Evolutionary conservation across 1,140 invertebrate genomes (phyloP), one percentile per base, ranked within the genome.

Genomic region (Zaprionus inermis): DNA sequence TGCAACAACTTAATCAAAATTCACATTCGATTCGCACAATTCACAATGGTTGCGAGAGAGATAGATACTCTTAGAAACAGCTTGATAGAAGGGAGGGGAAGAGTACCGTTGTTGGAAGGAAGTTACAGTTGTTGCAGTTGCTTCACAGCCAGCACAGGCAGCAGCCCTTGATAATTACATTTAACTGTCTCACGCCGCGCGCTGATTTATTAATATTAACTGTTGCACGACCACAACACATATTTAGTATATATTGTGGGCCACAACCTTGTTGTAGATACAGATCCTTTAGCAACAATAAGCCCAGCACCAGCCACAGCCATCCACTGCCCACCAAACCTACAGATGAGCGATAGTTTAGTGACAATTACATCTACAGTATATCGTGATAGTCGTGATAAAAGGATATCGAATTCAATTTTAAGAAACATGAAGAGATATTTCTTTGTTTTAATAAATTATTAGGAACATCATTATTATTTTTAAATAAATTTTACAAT

Each of bases 181-280:
- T 73, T 70, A 74, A 72, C 57, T 60, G n/a, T 59, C 30, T 63
- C 59, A 60, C 64, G 72, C 72, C 59, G 55, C 76, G 66, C 76
- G 59, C 68, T 54, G 51, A 38, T 56, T 76, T 76, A 72, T 60
- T 76, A 60, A 49, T 72, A 72, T 70, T 44, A 75, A 78, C 76
- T 78, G 72, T 75, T 78, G 76, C 76, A 44, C 38, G 38, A 77
- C 63, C 75, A 77, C 63, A 61, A 74, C 75, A 75, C 76, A 78
- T 78, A 78, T 75, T 78, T 75, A 55, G 65, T 56, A 70, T 61
- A 71, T 51, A 72, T 72, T 63, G 59, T 74, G 57, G 58, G 70
- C 56, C 71, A 58, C 57, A 68, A 76, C 70, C 75, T 77, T 77
- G 71, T 77, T 77, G 75, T 77, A 77, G 75, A 77, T 77, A 77